Evolutionary conservation across 2,888 invertebrate genomes (phyloP), one percentile per base, ranked within the genome.

Genomic region (Formica aserva): DNA sequence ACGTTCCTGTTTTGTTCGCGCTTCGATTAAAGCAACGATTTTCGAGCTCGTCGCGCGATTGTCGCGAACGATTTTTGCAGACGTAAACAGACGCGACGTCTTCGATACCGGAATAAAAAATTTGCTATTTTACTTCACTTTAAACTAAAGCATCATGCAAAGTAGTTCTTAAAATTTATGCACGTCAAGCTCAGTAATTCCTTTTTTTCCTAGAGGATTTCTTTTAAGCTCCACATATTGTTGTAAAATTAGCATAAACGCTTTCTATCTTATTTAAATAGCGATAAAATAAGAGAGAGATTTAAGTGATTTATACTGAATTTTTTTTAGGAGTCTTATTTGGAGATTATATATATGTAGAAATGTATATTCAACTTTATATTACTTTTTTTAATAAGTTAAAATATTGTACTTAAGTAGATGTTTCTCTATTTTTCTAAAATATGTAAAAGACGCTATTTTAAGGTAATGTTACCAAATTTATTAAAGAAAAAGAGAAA

Each of bases 1-100:
- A 69, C 35, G 13, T 57, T 55, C 6, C 82, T 67, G 67, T 83
- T 81, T 82, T 83, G 52, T 35, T 52, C 80, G 65, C 80, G 29
- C 9, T 52, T 78, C 52, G 65, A 82, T 65, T 82, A 52, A 76
- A 78, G 65, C 62, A 41, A 65, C 66, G 66, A 82, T 69, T 66
- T 77, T 15, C 41, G 32, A 78, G 75, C 26, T 26, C 15, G 48
- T 6, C 26, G 35, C 32, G 22, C 32, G 63, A 63, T 77, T 38
- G 62, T 32, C 62, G 35, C 48, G 32, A 63, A 65, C n/a, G n/a
- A 75, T 75, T 81, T 78, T 78, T 57, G 22, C 18, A 29, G 45
- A 72, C 35, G 45, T 32, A n/a, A 32, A 52, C 48, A 29, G 29
- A n/a, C 18, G 29, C 29, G 67, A 29, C 22, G 5, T 35, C 32